Percentiles rank a stretch among this genome's conserved stretches.
These are phyloP conservation scores for Ctena decussata DNA, from an alignment of 2,888 invertebrate species.

Conservation along the genomic window DNA sequence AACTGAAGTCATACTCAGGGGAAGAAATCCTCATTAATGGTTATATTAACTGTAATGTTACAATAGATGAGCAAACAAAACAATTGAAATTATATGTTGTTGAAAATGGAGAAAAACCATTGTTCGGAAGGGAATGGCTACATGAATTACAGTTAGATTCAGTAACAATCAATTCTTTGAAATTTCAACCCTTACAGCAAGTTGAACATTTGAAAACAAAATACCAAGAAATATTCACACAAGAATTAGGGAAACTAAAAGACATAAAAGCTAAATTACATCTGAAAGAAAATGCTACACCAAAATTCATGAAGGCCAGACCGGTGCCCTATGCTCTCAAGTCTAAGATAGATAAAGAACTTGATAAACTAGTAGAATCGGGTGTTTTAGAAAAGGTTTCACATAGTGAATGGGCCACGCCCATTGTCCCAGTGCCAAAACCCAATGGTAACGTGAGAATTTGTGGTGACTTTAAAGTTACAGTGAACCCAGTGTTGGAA, in stretches of 20 bases:
- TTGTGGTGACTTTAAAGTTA: conserved; percentile 75
- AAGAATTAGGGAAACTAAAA: conserved; percentile 34
- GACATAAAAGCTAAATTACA: conserved; percentile 40
- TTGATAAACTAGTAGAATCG: conserved; percentile 33
- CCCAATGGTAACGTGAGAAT: conserved; percentile 60
- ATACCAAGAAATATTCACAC: conserved; percentile 24
- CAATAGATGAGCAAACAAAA: conserved; percentile 5
- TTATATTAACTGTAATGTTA: conserved; percentile 28
- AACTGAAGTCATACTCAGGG: conserved; percentile 48
- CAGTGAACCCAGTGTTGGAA: conserved; percentile 72
- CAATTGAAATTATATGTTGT: conserved; percentile 52
- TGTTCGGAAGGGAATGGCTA: conserved; percentile 58
- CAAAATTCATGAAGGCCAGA: conserved; percentile 56
- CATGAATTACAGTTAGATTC: conserved; percentile 33
- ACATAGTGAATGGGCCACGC: conserved; percentile 69
- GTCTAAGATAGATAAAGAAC: conserved; percentile 58
- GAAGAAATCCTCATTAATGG: conserved; percentile 38
- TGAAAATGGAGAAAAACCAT: conserved; percentile 40
- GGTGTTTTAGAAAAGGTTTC: conserved; percentile 53
- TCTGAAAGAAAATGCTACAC: conserved; percentile 32
- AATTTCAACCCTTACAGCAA: background rate
- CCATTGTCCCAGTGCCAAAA: conserved; percentile 71
- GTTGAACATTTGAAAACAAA: conserved; percentile 17
- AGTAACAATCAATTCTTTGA: conserved; percentile 32
- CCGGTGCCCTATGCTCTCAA: conserved; percentile 58